Conservation (phyloP, 2,113 vertebrate species). For the Tenebrosternarchus preto region DNA sequence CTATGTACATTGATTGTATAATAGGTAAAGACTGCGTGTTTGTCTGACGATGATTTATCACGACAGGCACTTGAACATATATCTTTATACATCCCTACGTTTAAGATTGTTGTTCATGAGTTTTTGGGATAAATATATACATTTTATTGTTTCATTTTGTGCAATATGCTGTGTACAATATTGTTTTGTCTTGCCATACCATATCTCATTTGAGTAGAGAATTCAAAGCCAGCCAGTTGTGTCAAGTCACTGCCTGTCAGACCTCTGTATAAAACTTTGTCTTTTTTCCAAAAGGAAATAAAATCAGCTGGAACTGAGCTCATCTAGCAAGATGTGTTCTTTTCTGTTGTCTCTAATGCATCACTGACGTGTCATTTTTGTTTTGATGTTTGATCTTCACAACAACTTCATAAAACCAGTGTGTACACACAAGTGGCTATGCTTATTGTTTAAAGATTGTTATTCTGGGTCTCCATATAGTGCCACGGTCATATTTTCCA, state of each 20-base stretch:
- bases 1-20: slow-evolving; percentile 99
- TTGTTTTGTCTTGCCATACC: slow-evolving; percentile 86
- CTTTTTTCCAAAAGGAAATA: slow-evolving; percentile 97
- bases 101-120: slow-evolving; percentile 89
- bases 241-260: slow-evolving; percentile 99
- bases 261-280: slow-evolving; percentile 92
- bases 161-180: slow-evolving; percentile 98
- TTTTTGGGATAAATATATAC: slow-evolving; percentile 68
- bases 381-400: not conserved
- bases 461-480: too few relatives aligned
- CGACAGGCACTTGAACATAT: slow-evolving; percentile 96
- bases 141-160: slow-evolving; percentile 89
- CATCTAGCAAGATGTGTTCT: slow-evolving; percentile 56
- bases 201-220: slow-evolving; percentile 82
- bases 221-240: slow-evolving; percentile 94
- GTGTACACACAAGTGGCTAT: not conserved
- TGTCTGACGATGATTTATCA: slow-evolving; percentile 87
- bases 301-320: slow-evolving; percentile 99
- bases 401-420: not conserved
- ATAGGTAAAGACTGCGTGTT: slow-evolving; percentile 99
- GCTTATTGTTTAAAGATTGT: too few relatives aligned
- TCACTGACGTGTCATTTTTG: not conserved
- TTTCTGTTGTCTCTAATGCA: not conserved
- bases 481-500: too few relatives aligned
- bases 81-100: slow-evolving; percentile 80